Evolutionary conservation across 2,797 vertebrate genomes (phyloP).

Genomic region (Cryptoblepharus egeriae): DNA sequence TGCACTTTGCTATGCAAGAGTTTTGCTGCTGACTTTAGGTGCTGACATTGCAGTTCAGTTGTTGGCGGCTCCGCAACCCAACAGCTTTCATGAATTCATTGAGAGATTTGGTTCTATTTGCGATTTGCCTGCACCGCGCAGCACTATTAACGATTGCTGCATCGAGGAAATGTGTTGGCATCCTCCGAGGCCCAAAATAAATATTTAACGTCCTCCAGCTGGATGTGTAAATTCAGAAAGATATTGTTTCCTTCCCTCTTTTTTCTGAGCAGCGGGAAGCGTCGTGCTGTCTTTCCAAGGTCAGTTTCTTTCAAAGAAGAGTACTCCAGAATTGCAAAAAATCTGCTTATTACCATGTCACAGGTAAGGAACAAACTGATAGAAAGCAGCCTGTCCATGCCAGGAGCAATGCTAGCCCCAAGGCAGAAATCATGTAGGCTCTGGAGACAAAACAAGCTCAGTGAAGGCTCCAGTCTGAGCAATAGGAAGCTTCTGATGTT

Average conservation of each 20-base stretch:
- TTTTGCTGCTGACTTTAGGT: slow-evolving; percentile 19
- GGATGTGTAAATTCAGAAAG: slow-evolving; percentile 37
- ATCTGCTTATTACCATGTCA: not conserved
- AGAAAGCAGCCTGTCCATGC: not conserved
- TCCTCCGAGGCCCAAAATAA: slow-evolving; percentile 34
- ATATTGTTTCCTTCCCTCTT: slow-evolving; percentile 23
- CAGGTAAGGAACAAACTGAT: not conserved
- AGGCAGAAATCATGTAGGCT: not conserved
- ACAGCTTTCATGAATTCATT: slow-evolving; percentile 15
- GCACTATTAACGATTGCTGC: slow-evolving; percentile 16
- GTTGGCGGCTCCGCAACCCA: not conserved
- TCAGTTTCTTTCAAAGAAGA: slow-evolving; percentile 14
- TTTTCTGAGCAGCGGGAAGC: slow-evolving; percentile 11
- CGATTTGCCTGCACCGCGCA: not conserved
- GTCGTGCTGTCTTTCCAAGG: slow-evolving; percentile 16
- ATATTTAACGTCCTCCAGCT: slow-evolving; percentile 42
- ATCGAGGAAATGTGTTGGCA: slow-evolving; percentile 5
- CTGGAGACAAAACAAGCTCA: too few relatives aligned
- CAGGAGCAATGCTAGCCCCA: not conserved
- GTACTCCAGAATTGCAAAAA: not conserved
- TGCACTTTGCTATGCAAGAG: not conserved
- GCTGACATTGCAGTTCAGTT: slow-evolving; percentile 11
- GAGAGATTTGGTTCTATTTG: slow-evolving; percentile 13
- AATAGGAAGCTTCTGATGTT: not conserved
- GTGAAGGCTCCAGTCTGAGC: not conserved